These are phyloP conservation scores for Villa cingulata DNA, from an alignment of 2,888 invertebrate species.

Conservation along the genomic window DNA sequence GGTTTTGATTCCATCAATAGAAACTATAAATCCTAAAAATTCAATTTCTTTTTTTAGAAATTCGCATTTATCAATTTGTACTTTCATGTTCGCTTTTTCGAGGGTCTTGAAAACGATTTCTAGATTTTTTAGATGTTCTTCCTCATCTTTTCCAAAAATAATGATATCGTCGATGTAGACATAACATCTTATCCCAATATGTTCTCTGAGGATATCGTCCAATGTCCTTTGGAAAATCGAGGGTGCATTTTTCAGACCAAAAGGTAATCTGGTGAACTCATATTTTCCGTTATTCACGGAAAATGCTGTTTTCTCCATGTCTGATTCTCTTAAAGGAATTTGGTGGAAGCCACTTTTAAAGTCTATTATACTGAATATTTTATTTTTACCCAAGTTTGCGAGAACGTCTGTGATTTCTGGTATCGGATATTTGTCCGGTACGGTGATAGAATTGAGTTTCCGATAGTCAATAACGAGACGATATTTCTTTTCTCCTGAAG, in stretches of 20 bases:
- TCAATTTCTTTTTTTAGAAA: conserved; percentile 20
- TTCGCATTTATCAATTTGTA: conserved; percentile 18
- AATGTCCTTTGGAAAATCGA: conserved; percentile 1
- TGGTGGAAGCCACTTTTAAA: conserved; percentile 3
- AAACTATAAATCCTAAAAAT: conserved; percentile 23
- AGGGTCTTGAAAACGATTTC: conserved; percentile 5
- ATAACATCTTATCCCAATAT: conserved; percentile 8
- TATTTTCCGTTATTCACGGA: conserved; percentile 1
- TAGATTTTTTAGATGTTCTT: conserved; percentile 7
- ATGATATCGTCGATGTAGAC: conserved; percentile 11
- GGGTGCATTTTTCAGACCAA: conserved; percentile 1
- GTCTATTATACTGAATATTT: neutral
- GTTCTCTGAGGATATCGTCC: conserved; percentile 1
- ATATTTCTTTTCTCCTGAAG: too few species aligned
- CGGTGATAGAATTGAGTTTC: too few species aligned
- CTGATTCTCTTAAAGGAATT: neutral
- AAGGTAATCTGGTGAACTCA: neutral
- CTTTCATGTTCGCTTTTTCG: conserved; percentile 8
- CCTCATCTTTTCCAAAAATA: conserved; percentile 8
- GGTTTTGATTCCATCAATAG: conserved; percentile 18
- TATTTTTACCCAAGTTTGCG: too few species aligned
- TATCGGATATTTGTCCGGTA: too few species aligned
- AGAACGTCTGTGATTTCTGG: too few species aligned
- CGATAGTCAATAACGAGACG: too few species aligned
- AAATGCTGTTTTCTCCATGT: conserved; percentile 1